phyloP scores from a whole-genome alignment of 2,797 vertebrate species.

The Sebastes matsubarae region DNA sequence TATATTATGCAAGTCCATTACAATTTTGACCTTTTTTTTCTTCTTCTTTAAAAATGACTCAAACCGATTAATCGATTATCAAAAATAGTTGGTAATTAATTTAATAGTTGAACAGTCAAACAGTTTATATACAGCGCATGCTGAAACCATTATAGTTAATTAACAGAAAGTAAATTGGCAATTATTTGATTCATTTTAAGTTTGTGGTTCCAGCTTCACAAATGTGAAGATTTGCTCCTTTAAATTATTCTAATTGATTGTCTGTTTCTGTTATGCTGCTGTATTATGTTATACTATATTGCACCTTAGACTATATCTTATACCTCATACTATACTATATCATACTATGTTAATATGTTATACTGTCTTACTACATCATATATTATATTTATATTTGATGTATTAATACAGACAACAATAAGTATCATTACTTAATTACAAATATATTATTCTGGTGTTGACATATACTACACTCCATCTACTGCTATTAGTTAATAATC shows the following conservation, averaged over 20 bases:
- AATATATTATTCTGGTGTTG: no score
- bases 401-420: neutral
- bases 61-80: no score
- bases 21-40: neutral
- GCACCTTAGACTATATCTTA: no score
- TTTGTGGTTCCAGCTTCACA: neutral
- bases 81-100: no score
- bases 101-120: neutral
- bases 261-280: no score
- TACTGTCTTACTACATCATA: neutral
- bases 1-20: neutral
- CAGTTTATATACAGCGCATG: neutral
- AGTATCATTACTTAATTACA: neutral
- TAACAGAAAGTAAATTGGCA: fast-evolving
- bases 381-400: neutral
- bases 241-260: neutral
- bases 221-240: neutral
- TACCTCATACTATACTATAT: no score
- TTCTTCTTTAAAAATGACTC: no score
- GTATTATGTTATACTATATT: no score
- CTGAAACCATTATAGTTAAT: neutral
- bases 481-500: no score
- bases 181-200: neutral
- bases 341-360: no score
- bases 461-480: no score